phyloP scores from a whole-genome alignment of 2,888 invertebrate genomes.

The Polydrusus tereticollis region DNA sequence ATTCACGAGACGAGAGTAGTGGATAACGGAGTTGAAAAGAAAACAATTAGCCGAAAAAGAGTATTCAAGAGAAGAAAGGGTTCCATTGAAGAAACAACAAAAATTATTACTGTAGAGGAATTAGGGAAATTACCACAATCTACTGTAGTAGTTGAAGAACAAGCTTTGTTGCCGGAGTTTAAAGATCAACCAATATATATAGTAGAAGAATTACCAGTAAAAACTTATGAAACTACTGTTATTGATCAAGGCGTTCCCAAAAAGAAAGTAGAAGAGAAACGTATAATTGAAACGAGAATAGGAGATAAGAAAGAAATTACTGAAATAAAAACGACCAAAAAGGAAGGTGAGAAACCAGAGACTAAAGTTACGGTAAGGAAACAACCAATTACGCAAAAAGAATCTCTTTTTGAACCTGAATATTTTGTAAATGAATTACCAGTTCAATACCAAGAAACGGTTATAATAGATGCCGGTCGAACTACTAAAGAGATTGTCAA shows the following conservation, averaged over 20 bases:
- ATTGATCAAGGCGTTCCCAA: constrained; percentile 52
- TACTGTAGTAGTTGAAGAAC: constrained; percentile 17
- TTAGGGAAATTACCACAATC: constrained; percentile 50
- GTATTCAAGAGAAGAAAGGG: constrained; percentile 23
- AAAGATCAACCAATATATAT: constrained; percentile 36
- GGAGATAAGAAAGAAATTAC: constrained; percentile 39
- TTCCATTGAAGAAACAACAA: constrained; percentile 28
- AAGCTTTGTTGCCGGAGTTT: not conserved
- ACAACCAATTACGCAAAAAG: constrained; percentile 64
- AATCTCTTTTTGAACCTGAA: constrained; percentile 54
- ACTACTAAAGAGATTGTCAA: constrained; percentile 53
- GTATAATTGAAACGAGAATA: constrained; percentile 40
- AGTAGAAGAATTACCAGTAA: constrained; percentile 58
- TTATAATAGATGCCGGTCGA: constrained; percentile 1
- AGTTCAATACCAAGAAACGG: constrained; percentile 55
- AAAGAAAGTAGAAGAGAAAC: constrained; percentile 42
- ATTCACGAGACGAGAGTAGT: constrained; percentile 53
- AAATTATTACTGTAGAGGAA: constrained; percentile 42
- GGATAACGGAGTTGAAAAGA: constrained; percentile 53
- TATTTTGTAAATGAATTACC: constrained; percentile 51
- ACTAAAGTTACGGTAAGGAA: constrained; percentile 36
- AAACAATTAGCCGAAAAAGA: constrained; percentile 43
- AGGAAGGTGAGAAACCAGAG: constrained; percentile 28
- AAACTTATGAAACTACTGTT: constrained; percentile 54
- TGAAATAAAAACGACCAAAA: constrained; percentile 33